Evolutionary conservation across 2,113 vertebrate species (phyloP).

Genomic region (Cyprinodon variegatus): DNA sequence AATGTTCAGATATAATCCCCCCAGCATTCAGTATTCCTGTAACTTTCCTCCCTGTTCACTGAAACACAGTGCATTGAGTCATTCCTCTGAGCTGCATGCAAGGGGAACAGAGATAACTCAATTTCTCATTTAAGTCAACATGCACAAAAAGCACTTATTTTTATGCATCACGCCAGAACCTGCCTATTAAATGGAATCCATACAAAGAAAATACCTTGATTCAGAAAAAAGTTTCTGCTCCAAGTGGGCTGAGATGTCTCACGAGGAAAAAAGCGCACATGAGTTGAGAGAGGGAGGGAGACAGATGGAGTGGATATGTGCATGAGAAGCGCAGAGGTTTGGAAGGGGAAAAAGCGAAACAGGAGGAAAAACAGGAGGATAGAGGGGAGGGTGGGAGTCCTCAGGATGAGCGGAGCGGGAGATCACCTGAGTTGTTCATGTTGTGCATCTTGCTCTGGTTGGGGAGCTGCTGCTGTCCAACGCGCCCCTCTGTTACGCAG

Average conservation of each 20-base stretch:
- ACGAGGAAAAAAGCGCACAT: conserved; percentile 58
- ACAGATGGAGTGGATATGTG: conserved; percentile 30
- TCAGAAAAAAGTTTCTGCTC: conserved; percentile 62
- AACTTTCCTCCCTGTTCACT: conserved; percentile 62
- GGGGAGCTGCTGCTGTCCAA: conserved; percentile 88
- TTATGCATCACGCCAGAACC: background rate
- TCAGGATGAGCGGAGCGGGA: conserved; percentile 33
- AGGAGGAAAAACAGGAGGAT: conserved; percentile 29
- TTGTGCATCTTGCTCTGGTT: conserved; percentile 92
- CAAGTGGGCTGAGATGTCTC: conserved; percentile 62
- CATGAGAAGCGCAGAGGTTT: conserved; percentile 28
- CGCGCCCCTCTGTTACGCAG: conserved; percentile 90
- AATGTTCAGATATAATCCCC: conserved; percentile 50
- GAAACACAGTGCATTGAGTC: conserved; percentile 58
- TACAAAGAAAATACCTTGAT: conserved; percentile 68
- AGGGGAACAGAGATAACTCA: conserved; percentile 30
- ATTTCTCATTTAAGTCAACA: conserved; percentile 20
- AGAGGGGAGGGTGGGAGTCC: conserved; percentile 31
- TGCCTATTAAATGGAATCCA: conserved; percentile 10
- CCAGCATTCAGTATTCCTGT: conserved; percentile 41
- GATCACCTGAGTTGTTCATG: conserved; percentile 97
- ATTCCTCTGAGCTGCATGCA: conserved; percentile 35
- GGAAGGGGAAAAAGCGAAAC: conserved; percentile 17
- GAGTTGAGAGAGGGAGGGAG: conserved; percentile 49
- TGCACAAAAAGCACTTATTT: background rate